phyloP scores from a whole-genome alignment of 2,113 vertebrate genomes.

The Thermophis baileyi region DNA sequence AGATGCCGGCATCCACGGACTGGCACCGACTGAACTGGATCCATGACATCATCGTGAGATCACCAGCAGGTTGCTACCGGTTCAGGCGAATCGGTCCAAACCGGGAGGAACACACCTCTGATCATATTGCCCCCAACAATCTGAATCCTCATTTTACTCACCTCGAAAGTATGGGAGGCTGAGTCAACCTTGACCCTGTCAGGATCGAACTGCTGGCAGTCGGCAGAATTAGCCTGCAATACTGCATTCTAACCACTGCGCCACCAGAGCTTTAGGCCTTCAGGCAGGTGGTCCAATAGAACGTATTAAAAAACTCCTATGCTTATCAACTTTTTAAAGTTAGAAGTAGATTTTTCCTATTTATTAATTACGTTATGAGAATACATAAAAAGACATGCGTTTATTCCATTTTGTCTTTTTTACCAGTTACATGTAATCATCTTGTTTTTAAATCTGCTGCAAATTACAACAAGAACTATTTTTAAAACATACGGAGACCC shows the following conservation, averaged over 20 bases:
- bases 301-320: neutral
- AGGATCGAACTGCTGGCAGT: neutral
- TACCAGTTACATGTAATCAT: neutral
- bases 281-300: rapidly evolving
- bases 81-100: too few relatives aligned
- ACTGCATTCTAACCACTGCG: neutral
- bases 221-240: neutral
- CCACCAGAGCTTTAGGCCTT: neutral
- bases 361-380: neutral
- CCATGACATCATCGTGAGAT: too few relatives aligned
- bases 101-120: too few relatives aligned
- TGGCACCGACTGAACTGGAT: too few relatives aligned
- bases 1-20: too few relatives aligned
- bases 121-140: neutral
- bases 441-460: neutral
- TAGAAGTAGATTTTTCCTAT: constrained; percentile 20
- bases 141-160: neutral
- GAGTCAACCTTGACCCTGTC: neutral
- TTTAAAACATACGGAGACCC: neutral
- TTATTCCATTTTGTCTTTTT: neutral
- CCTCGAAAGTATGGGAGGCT: neutral
- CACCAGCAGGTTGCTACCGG: too few relatives aligned
- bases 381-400: neutral
- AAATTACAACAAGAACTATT: neutral
- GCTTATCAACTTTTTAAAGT: neutral